phyloP scores from a whole-genome alignment of 2,113 vertebrate species.

The Sorex araneus region DNA sequence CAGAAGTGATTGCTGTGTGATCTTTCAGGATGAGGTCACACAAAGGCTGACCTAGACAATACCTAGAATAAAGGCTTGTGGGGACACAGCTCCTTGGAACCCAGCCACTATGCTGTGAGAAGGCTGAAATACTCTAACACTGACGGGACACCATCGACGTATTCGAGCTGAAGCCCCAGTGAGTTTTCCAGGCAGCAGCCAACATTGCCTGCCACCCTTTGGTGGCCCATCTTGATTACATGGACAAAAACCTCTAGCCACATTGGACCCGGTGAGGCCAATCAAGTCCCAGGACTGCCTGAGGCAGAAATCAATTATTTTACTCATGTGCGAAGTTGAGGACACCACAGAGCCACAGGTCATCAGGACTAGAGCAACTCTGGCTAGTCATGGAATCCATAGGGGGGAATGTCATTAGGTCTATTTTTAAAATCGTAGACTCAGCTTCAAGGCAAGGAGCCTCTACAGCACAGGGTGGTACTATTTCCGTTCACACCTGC shows the following conservation, averaged over 20 bases:
- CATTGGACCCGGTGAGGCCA: not conserved
- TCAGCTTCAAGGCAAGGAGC: conserved; percentile 34
- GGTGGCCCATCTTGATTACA: not conserved
- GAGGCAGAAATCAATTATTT: not conserved
- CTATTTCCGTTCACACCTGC: conserved; percentile 29
- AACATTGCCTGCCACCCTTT: conserved; percentile 3
- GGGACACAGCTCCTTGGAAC: not conserved
- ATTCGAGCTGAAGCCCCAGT: not conserved
- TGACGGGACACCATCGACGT: not conserved
- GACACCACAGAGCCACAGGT: not conserved
- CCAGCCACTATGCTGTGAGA: not conserved
- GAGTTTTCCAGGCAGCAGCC: conserved; percentile 29
- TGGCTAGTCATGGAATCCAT: conserved; percentile 17
- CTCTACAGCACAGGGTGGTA: not conserved
- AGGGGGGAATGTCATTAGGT: not conserved
- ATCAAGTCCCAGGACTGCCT: conserved; percentile 39
- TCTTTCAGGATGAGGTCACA: not conserved
- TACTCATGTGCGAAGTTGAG: not conserved
- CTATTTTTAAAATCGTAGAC: conserved; percentile 8
- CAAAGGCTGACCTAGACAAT: not conserved
- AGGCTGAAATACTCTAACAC: not conserved
- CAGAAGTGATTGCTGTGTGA: not conserved
- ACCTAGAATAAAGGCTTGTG: conserved; percentile 14
- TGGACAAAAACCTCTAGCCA: not conserved
- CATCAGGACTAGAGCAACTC: conserved; percentile 3